These are phyloP conservation scores for Pardalotus punctatus DNA, from an alignment of 2,113 vertebrate species.

Conservation along the genomic window DNA sequence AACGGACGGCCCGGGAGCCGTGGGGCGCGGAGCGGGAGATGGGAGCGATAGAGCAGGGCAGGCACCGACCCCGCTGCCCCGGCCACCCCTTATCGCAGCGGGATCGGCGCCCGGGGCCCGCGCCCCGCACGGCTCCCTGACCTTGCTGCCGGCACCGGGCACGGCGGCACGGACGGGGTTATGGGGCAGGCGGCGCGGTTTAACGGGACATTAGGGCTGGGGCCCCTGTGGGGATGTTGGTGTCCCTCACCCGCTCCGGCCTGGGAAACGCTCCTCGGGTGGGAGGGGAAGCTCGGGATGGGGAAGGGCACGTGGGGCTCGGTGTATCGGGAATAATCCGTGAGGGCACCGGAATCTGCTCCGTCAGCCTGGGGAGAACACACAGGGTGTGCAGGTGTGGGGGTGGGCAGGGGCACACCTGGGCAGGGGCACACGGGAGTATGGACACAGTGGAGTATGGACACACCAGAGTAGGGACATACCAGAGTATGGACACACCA, in stretches of 20 bases:
- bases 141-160: neutral
- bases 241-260: neutral
- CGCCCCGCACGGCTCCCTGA: neutral
- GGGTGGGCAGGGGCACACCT: neutral
- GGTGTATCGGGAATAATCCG: accelerated
- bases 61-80: neutral
- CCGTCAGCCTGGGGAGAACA: neutral
- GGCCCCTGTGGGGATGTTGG: accelerated
- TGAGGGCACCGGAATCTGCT: neutral
- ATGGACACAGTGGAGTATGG: accelerated
- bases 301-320: accelerated
- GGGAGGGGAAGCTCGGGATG: neutral
- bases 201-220: neutral
- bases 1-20: neutral
- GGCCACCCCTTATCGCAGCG: neutral
- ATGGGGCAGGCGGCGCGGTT: neutral
- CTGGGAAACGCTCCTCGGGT: neutral
- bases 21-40: neutral
- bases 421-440: accelerated
- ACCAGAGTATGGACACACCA: neutral
- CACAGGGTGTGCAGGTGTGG: neutral
- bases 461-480: accelerated
- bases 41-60: constrained; percentile 30
- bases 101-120: neutral
- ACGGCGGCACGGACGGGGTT: accelerated